phyloP scores from a whole-genome alignment of 1,140 invertebrate genomes.

The Homalodisca vitripennis region DNA sequence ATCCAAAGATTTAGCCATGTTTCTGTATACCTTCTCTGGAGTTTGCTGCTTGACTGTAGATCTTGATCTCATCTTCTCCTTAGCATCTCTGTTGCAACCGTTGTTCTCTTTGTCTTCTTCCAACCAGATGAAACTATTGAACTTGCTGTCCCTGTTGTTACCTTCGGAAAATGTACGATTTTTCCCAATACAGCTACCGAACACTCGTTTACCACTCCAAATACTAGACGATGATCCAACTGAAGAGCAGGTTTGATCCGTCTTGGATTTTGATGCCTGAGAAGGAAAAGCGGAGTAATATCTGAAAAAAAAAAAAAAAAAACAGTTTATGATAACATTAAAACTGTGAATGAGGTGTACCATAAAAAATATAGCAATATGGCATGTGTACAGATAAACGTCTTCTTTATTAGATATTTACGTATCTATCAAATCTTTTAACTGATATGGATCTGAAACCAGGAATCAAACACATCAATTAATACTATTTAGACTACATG shows the following conservation, averaged over 20 bases:
- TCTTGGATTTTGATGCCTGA: slow-evolving; percentile 32
- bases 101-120: slow-evolving; percentile 39
- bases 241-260: slow-evolving; percentile 20
- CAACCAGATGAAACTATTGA: slow-evolving; percentile 25
- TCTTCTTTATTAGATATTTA: no score
- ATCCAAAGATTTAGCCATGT: slow-evolving; percentile 38
- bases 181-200: slow-evolving; percentile 31
- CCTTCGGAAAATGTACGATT: slow-evolving; percentile 31
- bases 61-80: slow-evolving; percentile 37
- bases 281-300: slow-evolving; percentile 42
- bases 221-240: slow-evolving; percentile 16
- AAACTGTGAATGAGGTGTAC: no score
- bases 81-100: slow-evolving; percentile 25
- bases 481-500: no score
- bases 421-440: no score
- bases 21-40: slow-evolving; percentile 28
- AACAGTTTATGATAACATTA: no score
- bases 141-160: slow-evolving; percentile 32
- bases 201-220: slow-evolving; percentile 34
- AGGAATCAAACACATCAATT: no score
- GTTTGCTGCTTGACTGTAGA: slow-evolving; percentile 37
- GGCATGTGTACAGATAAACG: no score
- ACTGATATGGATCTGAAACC: no score
- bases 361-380: no score
- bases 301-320: slow-evolving; percentile 31